Conservation (phyloP, 2,888 invertebrate genomes). For the Drosophila atripex region DNA sequence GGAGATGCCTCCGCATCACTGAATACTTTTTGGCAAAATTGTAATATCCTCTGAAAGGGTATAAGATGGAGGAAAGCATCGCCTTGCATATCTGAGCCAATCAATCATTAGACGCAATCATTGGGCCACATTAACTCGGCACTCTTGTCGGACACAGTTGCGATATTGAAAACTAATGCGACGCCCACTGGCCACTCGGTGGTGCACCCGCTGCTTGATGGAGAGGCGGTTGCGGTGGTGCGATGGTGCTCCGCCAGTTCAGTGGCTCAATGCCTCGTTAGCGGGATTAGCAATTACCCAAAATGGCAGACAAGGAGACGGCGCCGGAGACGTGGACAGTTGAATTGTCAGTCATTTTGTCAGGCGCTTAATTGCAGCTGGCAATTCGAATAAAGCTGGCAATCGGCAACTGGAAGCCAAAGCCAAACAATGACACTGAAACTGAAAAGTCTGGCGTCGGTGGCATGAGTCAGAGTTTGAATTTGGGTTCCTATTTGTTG, state of each 20-base stretch:
- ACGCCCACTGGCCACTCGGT: slow-evolving; percentile 71
- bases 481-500: slow-evolving; percentile 30
- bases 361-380: slow-evolving; percentile 75
- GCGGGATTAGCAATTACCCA: slow-evolving; percentile 77
- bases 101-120: slow-evolving; percentile 77
- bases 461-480: slow-evolving; percentile 45
- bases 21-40: background rate
- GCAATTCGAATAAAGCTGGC: slow-evolving; percentile 47
- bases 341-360: slow-evolving; percentile 77
- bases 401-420: slow-evolving; percentile 46
- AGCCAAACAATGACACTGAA: slow-evolving; percentile 55
- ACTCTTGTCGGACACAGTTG: slow-evolving; percentile 56
- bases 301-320: slow-evolving; percentile 43
- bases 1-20: background rate
- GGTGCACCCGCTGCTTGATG: slow-evolving; percentile 2
- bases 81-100: slow-evolving; percentile 67
- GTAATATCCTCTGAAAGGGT: background rate
- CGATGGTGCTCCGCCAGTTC: slow-evolving; percentile 2
- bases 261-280: slow-evolving; percentile 64
- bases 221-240: background rate
- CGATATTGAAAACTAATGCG: slow-evolving; percentile 75
- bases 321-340: slow-evolving; percentile 38
- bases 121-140: slow-evolving; percentile 71
- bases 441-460: slow-evolving; percentile 37
- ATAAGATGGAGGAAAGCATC: background rate